Conservation (phyloP, 2,888 invertebrate genomes). For the Branchipolynoe longqiensis region DNA sequence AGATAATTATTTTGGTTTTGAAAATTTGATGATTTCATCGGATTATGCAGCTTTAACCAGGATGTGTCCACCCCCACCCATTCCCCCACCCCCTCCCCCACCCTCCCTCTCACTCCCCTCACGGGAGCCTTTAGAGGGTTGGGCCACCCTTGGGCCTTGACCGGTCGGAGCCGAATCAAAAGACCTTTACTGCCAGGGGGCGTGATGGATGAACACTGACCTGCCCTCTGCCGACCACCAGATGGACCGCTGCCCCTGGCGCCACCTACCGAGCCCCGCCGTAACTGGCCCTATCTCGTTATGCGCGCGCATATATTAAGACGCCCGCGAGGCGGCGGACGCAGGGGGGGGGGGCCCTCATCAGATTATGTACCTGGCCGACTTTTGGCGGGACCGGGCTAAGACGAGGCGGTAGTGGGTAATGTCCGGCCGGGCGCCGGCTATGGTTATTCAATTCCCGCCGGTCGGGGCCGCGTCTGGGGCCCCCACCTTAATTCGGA, state of each 20-base stretch:
- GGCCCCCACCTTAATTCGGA: too few relatives aligned
- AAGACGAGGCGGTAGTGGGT: background rate
- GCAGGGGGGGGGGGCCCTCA: background rate
- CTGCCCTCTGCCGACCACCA: background rate
- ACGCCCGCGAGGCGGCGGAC: background rate
- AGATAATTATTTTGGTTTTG: too few relatives aligned
- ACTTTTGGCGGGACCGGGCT: background rate
- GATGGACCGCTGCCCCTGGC: slow-evolving; percentile 15
- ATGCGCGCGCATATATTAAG: slow-evolving; percentile 6
- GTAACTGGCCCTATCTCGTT: slow-evolving; percentile 10
- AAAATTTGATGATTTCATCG: too few relatives aligned
- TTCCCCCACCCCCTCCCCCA: too few relatives aligned
- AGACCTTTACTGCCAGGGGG: slow-evolving; percentile 1
- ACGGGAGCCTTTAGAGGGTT: too few relatives aligned
- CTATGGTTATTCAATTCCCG: background rate
- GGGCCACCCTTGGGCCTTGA: too few relatives aligned
- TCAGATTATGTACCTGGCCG: background rate
- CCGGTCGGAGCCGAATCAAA: background rate
- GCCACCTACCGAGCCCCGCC: background rate
- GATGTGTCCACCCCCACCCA: too few relatives aligned
- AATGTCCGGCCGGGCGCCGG: background rate
- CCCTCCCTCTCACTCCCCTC: too few relatives aligned
- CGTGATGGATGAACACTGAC: slow-evolving; percentile 25
- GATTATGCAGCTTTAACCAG: too few relatives aligned
- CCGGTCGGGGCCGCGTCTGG: background rate